Evolutionary conservation across 1,140 invertebrate genomes (phyloP).

Genomic region (Antheraea pernyi): DNA sequence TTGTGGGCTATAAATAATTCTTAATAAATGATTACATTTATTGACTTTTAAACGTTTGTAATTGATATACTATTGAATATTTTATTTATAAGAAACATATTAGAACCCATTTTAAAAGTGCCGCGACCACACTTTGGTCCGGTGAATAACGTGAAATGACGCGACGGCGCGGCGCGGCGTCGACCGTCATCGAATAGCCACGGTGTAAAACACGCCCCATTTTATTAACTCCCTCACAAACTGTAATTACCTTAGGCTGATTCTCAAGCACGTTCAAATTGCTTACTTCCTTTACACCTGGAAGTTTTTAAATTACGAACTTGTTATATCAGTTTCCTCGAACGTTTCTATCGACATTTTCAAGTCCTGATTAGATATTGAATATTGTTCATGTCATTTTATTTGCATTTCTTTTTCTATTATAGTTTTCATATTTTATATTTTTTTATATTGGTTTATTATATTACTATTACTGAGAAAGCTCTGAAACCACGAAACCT

Average conservation of each 20-base stretch:
- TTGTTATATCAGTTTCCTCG: background rate
- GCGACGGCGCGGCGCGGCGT: too few species aligned
- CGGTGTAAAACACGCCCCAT: background rate
- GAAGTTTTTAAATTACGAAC: background rate
- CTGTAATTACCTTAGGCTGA: background rate
- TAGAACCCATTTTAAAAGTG: background rate
- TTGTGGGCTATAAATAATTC: too few species aligned
- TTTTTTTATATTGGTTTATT: too few species aligned
- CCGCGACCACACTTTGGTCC: background rate
- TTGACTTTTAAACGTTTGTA: too few species aligned
- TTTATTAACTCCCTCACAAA: background rate
- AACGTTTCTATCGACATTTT: background rate
- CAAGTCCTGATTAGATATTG: background rate
- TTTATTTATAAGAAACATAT: too few species aligned
- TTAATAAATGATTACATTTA: too few species aligned
- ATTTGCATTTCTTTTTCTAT: too few species aligned
- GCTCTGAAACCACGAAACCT: too few species aligned
- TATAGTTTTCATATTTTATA: too few species aligned
- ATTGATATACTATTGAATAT: too few species aligned
- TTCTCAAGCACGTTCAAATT: background rate
- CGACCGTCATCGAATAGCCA: background rate
- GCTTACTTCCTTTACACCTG: background rate
- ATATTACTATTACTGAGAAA: too few species aligned
- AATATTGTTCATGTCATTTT: too few species aligned
- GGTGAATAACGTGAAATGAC: background rate